A percentile compares a stretch with the other conserved stretches of the same genome.
These are phyloP conservation scores for Pygmarrhopalites habei DNA, from an alignment of 1,140 invertebrate species.

Conservation along the genomic window DNA sequence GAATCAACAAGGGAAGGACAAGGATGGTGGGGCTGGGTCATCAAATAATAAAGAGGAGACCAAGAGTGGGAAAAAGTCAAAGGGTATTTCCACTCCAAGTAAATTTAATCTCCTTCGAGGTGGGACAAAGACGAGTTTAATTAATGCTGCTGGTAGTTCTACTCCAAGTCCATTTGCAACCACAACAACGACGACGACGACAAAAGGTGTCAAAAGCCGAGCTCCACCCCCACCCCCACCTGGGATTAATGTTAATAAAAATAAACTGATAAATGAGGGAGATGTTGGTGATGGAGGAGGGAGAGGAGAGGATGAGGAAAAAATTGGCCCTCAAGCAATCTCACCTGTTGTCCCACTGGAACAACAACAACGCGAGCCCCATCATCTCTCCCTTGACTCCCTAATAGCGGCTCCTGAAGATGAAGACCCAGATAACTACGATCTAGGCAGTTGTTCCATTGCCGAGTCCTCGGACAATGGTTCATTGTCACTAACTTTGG, in stretches of 20 bases:
- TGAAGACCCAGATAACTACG: not conserved
- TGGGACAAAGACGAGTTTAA: not conserved
- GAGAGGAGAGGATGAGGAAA: not conserved
- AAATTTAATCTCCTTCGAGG: slow-evolving; percentile 1
- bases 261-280: not conserved
- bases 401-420: not conserved
- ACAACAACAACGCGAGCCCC: not conserved
- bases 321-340: slow-evolving; percentile 6
- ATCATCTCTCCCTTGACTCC: not conserved
- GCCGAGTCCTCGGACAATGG: slow-evolving; percentile 16
- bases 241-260: not conserved
- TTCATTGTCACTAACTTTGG: slow-evolving; percentile 2
- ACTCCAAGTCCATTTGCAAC: not conserved
- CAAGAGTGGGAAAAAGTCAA: slow-evolving; percentile 5
- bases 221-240: slow-evolving; percentile 3
- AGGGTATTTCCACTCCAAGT: not conserved
- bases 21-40: not conserved
- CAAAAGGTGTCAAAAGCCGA: not conserved
- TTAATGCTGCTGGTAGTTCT: not conserved
- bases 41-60: not conserved
- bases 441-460: not conserved
- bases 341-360: slow-evolving; percentile 1
- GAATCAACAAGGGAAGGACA: slow-evolving; percentile 17
- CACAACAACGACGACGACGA: not conserved
- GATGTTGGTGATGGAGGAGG: not conserved